These are phyloP conservation scores for Nothura maculosa DNA, from an alignment of 2,797 vertebrate genomes.

Conservation along the genomic window DNA sequence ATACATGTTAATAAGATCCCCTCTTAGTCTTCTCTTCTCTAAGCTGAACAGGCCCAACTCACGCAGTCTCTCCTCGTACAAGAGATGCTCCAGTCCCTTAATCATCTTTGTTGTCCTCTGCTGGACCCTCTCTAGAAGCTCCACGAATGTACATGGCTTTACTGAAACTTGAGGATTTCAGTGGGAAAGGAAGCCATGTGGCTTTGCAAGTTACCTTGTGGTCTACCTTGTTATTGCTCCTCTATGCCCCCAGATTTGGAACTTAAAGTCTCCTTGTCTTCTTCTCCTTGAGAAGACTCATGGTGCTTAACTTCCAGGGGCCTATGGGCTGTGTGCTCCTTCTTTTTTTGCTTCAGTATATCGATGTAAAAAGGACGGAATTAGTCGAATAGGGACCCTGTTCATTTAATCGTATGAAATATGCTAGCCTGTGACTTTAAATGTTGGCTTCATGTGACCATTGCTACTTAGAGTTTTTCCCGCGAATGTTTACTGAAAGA, in stretches of 20 bases:
- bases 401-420: not conserved
- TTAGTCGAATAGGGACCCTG: not conserved
- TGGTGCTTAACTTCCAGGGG: not conserved
- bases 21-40: no score
- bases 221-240: not conserved
- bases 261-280: not conserved
- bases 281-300: not conserved
- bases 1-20: no score
- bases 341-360: not conserved
- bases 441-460: not conserved
- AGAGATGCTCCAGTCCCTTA: no score
- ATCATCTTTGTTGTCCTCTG: no score
- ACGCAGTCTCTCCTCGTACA: no score
- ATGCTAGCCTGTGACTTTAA: not conserved
- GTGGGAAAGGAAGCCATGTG: not conserved
- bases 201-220: not conserved
- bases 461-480: not conserved
- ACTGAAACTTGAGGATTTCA: not conserved
- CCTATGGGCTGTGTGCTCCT: not conserved
- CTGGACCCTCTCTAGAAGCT: no score
- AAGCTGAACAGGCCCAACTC: no score
- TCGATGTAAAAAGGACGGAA: not conserved
- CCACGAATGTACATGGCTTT: not conserved
- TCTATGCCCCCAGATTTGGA: not conserved
- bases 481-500: slow-evolving; percentile 34